phyloP scores from a whole-genome alignment of 2,113 vertebrate genomes.

The Ceyx melanurus region DNA sequence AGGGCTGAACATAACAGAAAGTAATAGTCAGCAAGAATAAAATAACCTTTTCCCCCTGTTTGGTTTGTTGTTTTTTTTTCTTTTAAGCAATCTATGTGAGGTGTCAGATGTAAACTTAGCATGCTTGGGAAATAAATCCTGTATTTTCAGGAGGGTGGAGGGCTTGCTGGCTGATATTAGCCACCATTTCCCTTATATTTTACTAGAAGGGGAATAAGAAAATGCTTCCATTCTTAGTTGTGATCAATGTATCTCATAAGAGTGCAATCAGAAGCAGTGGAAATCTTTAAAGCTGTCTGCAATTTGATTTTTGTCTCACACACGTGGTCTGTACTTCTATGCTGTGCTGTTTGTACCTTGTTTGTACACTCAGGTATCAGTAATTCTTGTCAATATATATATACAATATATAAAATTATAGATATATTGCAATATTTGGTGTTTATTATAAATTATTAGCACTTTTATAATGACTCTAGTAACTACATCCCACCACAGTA shows the following conservation, averaged over 20 bases:
- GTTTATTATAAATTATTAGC: accelerated
- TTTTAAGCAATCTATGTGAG: not conserved
- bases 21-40: not conserved
- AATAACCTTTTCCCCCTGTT: not conserved
- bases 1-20: not conserved
- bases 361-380: not conserved
- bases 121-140: not conserved
- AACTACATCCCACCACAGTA: not conserved
- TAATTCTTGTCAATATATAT: not conserved
- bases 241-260: not conserved
- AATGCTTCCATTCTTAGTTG: not conserved
- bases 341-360: not conserved
- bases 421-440: too few species aligned
- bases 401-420: too few species aligned
- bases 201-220: not conserved
- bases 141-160: not conserved
- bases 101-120: not conserved
- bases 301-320: not conserved
- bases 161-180: not conserved
- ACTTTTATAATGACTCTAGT: too few species aligned
- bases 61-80: accelerated
- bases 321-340: too few species aligned
- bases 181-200: not conserved
- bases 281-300: not conserved
- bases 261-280: not conserved